phyloP scores from a whole-genome alignment of 2,888 invertebrate genomes.

The Andrena trimmerana region DNA sequence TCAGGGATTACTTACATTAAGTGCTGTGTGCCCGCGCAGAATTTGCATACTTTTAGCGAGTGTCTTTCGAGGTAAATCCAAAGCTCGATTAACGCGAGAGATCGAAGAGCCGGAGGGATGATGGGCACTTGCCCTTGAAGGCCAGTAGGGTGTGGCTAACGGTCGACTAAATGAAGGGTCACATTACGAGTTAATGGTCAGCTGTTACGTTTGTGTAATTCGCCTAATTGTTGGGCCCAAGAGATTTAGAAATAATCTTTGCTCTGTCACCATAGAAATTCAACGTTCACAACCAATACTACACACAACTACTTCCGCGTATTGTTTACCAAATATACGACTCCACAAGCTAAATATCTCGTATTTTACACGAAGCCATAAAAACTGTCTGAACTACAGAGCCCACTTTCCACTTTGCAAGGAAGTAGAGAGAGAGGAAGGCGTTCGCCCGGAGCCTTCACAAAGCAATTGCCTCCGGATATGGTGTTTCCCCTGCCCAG shows the following conservation, averaged over 20 bases:
- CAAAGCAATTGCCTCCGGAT: conserved; percentile 74
- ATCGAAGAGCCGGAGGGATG: conserved; percentile 76
- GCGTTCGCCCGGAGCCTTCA: conserved; percentile 62
- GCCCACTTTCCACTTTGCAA: conserved; percentile 17
- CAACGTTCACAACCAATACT: neutral
- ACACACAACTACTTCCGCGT: neutral
- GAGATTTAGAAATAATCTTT: conserved; percentile 75
- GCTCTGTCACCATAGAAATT: conserved; percentile 29
- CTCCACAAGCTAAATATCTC: conserved; percentile 37
- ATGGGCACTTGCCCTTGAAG: conserved; percentile 74
- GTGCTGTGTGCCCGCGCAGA: neutral
- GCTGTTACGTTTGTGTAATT: conserved; percentile 83
- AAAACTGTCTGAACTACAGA: conserved; percentile 29
- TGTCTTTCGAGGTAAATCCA: conserved; percentile 64
- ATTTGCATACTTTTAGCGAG: conserved; percentile 11
- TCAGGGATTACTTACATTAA: neutral
- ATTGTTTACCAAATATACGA: conserved; percentile 24
- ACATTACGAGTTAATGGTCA: conserved; percentile 84
- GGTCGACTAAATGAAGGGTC: conserved; percentile 85
- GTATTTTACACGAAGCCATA: conserved; percentile 45
- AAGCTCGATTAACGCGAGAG: conserved; percentile 74
- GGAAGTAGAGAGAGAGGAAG: conserved; percentile 11
- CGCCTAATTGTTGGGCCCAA: conserved; percentile 81
- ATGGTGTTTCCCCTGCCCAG: conserved; percentile 59
- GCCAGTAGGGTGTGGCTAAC: conserved; percentile 80